Conservation (phyloP, 2,888 invertebrate genomes). For the Mythimna loreyi region DNA sequence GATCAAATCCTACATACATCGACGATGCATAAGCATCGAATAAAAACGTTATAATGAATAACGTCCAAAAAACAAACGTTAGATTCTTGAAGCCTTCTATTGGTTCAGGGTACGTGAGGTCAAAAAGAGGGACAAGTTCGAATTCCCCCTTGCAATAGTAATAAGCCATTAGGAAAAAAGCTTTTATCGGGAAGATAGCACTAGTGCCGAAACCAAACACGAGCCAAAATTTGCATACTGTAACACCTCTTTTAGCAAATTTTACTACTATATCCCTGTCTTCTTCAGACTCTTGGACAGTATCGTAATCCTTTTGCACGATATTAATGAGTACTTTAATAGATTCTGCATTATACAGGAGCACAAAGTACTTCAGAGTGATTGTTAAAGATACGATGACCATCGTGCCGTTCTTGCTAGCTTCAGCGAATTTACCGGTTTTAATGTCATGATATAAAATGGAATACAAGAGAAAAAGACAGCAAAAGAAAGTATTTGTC, state of each 20-base stretch:
- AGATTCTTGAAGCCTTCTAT: conserved; percentile 71
- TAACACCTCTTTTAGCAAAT: conserved; percentile 70
- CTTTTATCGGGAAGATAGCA: conserved; percentile 74
- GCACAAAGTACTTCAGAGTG: conserved; percentile 71
- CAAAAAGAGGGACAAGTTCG: conserved; percentile 74
- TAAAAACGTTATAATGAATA: conserved; percentile 63
- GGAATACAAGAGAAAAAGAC: conserved; percentile 68
- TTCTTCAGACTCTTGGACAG: conserved; percentile 61
- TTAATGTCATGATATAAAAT: conserved; percentile 71
- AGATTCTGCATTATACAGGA: conserved; percentile 68
- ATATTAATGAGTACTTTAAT: conserved; percentile 68
- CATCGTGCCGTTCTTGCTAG: conserved; percentile 76
- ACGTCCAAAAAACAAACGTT: conserved; percentile 59
- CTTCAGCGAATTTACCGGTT: conserved; percentile 69
- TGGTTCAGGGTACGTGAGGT: conserved; percentile 71
- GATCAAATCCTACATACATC: conserved; percentile 80
- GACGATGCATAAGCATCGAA: conserved; percentile 71
- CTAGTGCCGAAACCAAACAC: conserved; percentile 65
- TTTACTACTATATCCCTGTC: conserved; percentile 71
- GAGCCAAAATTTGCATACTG: conserved; percentile 75
- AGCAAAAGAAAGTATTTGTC: conserved; percentile 40
- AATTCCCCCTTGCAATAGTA: conserved; percentile 69
- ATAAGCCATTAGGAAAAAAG: conserved; percentile 72
- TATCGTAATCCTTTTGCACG: conserved; percentile 75
- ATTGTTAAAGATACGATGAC: conserved; percentile 72